Conservation (phyloP, 2,113 vertebrate genomes). For the Hoplias malabaricus region DNA sequence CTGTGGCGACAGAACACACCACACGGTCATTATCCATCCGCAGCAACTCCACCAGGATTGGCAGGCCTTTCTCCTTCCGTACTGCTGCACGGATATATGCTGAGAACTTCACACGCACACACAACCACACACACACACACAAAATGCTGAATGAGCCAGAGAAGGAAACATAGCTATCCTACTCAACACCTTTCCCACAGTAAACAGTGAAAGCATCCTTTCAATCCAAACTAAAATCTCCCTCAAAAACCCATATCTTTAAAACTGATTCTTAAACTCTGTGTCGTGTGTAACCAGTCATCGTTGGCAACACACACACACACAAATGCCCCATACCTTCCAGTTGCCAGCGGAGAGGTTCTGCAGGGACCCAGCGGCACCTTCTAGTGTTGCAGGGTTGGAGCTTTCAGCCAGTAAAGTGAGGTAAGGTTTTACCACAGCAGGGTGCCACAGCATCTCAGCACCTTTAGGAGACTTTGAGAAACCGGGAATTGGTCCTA, state of each 20-base stretch:
- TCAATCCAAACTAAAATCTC: too few relatives aligned
- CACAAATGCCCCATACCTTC: conserved; percentile 78
- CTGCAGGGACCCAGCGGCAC: conserved; percentile 94
- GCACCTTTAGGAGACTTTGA: conserved; percentile 94
- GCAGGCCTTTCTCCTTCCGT: conserved; percentile 95
- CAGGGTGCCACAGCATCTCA: conserved; percentile 97
- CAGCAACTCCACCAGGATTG: conserved; percentile 95
- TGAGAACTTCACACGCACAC: conserved; percentile 79
- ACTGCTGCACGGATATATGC: conserved; percentile 95
- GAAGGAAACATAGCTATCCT: not conserved
- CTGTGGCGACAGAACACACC: conserved; percentile 95
- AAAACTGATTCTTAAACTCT: too few relatives aligned
- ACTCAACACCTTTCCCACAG: too few relatives aligned
- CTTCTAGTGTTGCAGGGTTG: conserved; percentile 95
- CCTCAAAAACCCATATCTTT: too few relatives aligned
- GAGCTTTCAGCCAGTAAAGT: conserved; percentile 96
- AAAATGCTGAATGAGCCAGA: not conserved
- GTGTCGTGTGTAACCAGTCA: too few relatives aligned
- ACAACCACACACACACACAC: not conserved
- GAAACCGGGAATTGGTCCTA: conserved; percentile 93
- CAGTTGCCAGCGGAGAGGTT: conserved; percentile 97
- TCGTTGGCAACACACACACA: too few relatives aligned
- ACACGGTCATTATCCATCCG: conserved; percentile 97
- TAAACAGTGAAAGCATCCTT: too few relatives aligned
- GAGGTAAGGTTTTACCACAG: conserved; percentile 95